phyloP scores from a whole-genome alignment of 2,888 invertebrate species.

The Cantharis lateralis region DNA sequence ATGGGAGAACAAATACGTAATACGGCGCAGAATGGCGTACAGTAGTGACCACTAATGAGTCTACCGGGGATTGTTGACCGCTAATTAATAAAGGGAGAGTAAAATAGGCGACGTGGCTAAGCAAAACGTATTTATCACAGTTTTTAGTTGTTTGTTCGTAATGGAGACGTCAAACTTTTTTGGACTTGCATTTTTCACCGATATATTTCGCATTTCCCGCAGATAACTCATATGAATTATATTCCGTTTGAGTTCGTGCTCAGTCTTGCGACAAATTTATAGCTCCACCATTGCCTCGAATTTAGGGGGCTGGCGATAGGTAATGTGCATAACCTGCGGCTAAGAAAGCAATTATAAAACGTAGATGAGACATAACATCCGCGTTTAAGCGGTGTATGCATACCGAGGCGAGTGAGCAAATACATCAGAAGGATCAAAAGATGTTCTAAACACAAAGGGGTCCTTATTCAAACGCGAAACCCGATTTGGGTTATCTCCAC shows the following conservation, averaged over 20 bases:
- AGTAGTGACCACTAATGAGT: conserved; percentile 34
- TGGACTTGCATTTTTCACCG: conserved; percentile 8
- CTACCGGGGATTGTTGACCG: conserved; percentile 32
- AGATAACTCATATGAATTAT: conserved; percentile 47
- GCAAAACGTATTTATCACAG: conserved; percentile 29
- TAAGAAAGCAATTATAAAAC: conserved; percentile 53
- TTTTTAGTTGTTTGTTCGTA: conserved; percentile 31
- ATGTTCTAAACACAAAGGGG: conserved; percentile 50
- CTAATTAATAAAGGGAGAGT: conserved; percentile 33
- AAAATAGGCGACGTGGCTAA: conserved; percentile 24
- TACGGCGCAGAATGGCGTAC: conserved; percentile 17
- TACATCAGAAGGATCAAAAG: conserved; percentile 53
- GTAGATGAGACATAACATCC: conserved; percentile 46
- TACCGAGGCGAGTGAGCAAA: conserved; percentile 44
- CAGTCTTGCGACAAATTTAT: conserved; percentile 47
- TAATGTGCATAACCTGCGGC: conserved; percentile 46
- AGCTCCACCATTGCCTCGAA: conserved; percentile 34
- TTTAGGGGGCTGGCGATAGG: conserved; percentile 33
- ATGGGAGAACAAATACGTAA: conserved; percentile 26
- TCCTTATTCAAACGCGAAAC: conserved; percentile 53
- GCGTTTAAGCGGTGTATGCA: conserved; percentile 47
- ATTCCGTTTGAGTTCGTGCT: conserved; percentile 41
- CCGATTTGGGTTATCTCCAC: conserved; percentile 53
- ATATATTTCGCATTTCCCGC: conserved; percentile 25
- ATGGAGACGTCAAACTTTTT: conserved; percentile 28